Evolutionary conservation across 2,797 vertebrate species (phyloP).

Genomic region (Rhodeus uyekii): DNA sequence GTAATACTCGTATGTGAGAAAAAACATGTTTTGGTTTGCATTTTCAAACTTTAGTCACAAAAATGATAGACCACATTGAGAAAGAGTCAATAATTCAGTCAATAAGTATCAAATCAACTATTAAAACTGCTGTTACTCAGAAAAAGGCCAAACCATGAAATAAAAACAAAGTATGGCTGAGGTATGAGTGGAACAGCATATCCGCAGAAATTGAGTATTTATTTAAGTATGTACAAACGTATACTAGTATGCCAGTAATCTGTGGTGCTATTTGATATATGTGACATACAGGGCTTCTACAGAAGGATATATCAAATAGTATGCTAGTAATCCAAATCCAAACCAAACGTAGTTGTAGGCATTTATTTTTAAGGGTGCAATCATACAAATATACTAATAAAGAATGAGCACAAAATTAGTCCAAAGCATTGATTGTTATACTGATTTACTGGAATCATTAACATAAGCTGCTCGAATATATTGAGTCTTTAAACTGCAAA

Average conservation of each 20-base stretch:
- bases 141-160: slow-evolving; percentile 31
- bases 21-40: neutral
- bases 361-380: neutral
- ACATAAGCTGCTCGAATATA: neutral
- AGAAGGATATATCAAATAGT: too few relatives aligned
- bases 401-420: neutral
- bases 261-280: neutral
- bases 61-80: neutral
- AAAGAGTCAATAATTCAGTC: neutral
- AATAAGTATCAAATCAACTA: neutral
- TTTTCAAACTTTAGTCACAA: neutral
- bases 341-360: neutral
- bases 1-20: neutral
- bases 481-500: neutral
- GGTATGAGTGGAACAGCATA: neutral
- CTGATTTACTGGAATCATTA: neutral
- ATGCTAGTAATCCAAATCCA: neutral
- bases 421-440: neutral
- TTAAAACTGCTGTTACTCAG: slow-evolving; percentile 61
- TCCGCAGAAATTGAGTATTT: neutral
- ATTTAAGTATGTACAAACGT: too few relatives aligned
- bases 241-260: neutral
- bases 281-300: neutral
- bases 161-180: neutral
- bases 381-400: neutral